Base-by-base conservation (phyloP, 2,113 vertebrate species). In the Hiodon tergisus region DNA sequence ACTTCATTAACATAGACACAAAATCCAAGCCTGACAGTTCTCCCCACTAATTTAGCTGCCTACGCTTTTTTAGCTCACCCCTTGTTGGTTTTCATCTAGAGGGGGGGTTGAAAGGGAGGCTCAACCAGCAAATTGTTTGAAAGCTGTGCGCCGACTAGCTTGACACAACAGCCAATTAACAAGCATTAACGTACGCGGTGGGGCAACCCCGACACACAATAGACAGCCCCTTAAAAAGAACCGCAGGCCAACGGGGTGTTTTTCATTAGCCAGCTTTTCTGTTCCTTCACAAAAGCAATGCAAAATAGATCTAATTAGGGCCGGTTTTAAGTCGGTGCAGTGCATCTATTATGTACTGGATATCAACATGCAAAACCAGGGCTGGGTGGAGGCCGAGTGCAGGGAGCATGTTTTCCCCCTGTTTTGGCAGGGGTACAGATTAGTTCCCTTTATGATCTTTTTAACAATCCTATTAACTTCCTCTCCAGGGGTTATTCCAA, bases 221-320 rank as follows among this genome's bases (percentile, higher is more conserved):
- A 71, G 70, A 62, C 67, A 65, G 71, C 73, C 71, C 78, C 63
- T 75, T 74, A 77, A 73, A 75, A 65, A 77, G 76, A 79, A 78
- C 77, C 81, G 79, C 81, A 74, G 77, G 73, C 71, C 53, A 62
- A 74, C 78, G 73, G 80, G 79, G 78, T 80, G 77, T 74, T 78
- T 79, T 82, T 80, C 77, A 79, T 79, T 81, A 77, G 76, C 57
- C 63, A 60, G 74, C 72, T 73, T 63, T 74, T 75, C 75, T 51
- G 72, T 50, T 77, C 76, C 72, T 51, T 57, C 67, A 65, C 69
- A 76, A 80, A 83, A 71, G 74, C 78, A 78, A 76, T 76, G 76
- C 74, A 83, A 80, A 78, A 79, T 65, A 71, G 77, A 84, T 82
- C 82, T 84, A 84, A 84, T 84, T 84, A 82, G 79, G 76, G 76